Conservation (phyloP, 2,888 invertebrate species). For the Sphaerophoria rueppellii region DNA sequence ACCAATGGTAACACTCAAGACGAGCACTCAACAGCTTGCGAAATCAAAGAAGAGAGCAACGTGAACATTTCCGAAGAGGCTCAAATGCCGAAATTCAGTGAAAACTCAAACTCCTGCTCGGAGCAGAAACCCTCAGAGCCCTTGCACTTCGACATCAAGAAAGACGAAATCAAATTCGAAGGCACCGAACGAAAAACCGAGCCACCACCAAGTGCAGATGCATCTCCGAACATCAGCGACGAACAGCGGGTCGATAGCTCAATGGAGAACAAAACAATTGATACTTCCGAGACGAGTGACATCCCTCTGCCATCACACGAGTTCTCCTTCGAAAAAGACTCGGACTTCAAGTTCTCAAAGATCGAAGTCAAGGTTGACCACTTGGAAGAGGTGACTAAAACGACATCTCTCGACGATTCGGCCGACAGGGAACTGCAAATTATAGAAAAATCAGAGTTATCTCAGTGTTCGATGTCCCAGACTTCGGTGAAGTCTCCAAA, state of each 20-base stretch:
- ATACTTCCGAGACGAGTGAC: constrained; percentile 39
- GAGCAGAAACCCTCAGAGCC: constrained; percentile 68
- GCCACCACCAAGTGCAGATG: constrained; percentile 32
- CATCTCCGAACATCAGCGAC: constrained; percentile 63
- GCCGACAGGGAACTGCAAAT: constrained; percentile 58
- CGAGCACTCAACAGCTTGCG: constrained; percentile 50
- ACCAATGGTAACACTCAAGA: constrained; percentile 83
- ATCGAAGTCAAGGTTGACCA: constrained; percentile 60
- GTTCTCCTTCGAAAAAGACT: constrained; percentile 56
- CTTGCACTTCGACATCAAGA: constrained; percentile 81
- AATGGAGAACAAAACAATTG: constrained; percentile 43
- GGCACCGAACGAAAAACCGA: constrained; percentile 75
- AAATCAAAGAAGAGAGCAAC: constrained; percentile 78
- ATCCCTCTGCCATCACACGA: constrained; percentile 56
- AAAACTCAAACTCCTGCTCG: constrained; percentile 76
- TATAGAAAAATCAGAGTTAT: constrained; percentile 66
- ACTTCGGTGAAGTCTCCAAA: constrained; percentile 44
- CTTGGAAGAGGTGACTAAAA: constrained; percentile 53
- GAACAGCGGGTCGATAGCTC: constrained; percentile 44
- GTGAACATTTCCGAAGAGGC: constrained; percentile 81
- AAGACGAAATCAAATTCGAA: constrained; percentile 81
- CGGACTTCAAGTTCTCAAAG: constrained; percentile 63
- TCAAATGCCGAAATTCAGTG: constrained; percentile 82
- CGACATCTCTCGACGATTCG: constrained; percentile 58
- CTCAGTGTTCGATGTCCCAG: constrained; percentile 62